Evolutionary conservation across 92 coral and sea anemone genomes (phyloP).

Genomic region (Porites divaricata): DNA sequence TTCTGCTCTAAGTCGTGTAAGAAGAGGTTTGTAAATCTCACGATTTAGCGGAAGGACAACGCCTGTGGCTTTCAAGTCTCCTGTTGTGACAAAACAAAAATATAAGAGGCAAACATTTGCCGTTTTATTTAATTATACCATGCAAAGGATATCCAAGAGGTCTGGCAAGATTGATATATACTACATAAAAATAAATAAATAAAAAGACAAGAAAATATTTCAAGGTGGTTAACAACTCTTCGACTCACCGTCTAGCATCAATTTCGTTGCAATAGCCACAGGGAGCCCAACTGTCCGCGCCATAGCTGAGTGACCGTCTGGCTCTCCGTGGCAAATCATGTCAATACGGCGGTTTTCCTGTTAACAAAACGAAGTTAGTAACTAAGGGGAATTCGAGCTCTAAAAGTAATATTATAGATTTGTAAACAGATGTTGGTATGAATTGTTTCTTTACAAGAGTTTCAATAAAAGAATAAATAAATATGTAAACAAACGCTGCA

Average conservation of each 20-base stretch:
- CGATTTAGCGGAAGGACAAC: conserved; percentile 82
- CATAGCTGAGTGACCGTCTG: conserved; percentile 86
- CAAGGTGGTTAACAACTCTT: no score
- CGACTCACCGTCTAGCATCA: conserved; percentile 86
- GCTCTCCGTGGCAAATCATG: conserved; percentile 85
- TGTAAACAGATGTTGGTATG: no score
- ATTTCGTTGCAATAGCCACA: conserved; percentile 91
- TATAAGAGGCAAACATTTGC: background rate
- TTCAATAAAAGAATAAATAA: no score
- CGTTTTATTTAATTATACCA: no score
- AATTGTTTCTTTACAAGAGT: no score
- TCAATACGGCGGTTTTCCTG: conserved; percentile 94
- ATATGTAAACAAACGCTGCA: no score
- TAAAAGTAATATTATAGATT: no score
- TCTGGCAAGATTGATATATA: no score
- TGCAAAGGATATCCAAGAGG: no score
- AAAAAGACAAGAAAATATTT: no score
- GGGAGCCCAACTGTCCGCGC: conserved; percentile 92
- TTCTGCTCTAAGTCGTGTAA: conserved; percentile 81
- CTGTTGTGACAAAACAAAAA: conserved; percentile 41
- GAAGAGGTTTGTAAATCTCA: conserved; percentile 89
- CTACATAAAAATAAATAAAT: no score
- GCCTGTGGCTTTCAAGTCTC: conserved; percentile 81
- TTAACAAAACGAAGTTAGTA: background rate
- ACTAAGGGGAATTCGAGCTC: background rate